A percentile compares a stretch with the other conserved stretches of the same genome.
Evolutionary conservation across 37 sponge, comb jelly and placozoan genomes (phyloP).

Genomic region (Eunapius fragilis): DNA sequence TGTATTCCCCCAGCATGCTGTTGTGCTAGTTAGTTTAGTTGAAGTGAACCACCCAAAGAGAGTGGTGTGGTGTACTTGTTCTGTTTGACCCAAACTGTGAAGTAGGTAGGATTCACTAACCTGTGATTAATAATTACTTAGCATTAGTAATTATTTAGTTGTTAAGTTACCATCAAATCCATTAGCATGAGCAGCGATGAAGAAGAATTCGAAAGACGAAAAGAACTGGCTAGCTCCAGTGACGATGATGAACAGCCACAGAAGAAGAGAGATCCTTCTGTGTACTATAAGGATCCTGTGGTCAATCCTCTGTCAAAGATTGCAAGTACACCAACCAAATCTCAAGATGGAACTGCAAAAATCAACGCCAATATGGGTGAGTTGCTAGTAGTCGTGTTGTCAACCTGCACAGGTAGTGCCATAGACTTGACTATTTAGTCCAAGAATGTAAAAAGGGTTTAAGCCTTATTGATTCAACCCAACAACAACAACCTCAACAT

Average conservation of each 20-base stretch:
- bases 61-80: not conserved
- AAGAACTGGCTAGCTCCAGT: not conserved
- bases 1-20: too few relatives aligned
- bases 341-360: not conserved
- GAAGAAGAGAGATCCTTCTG: not conserved
- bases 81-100: too few relatives aligned
- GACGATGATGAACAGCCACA: not conserved
- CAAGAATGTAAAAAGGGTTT: too few relatives aligned
- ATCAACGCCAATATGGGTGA: not conserved
- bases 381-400: not conserved
- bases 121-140: not conserved
- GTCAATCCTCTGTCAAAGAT: not conserved
- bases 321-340: not conserved
- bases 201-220: not conserved
- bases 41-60: too few relatives aligned
- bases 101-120: too few relatives aligned
- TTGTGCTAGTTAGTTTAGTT: too few relatives aligned
- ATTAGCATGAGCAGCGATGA: not conserved
- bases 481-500: too few relatives aligned
- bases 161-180: too few relatives aligned
- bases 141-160: too few relatives aligned
- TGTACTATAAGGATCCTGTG: not conserved
- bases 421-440: too few relatives aligned
- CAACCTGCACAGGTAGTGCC: too few relatives aligned
- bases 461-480: too few relatives aligned